Base-by-base conservation (phyloP, 2,888 invertebrate genomes). In the Argyresthia albistria region DNA sequence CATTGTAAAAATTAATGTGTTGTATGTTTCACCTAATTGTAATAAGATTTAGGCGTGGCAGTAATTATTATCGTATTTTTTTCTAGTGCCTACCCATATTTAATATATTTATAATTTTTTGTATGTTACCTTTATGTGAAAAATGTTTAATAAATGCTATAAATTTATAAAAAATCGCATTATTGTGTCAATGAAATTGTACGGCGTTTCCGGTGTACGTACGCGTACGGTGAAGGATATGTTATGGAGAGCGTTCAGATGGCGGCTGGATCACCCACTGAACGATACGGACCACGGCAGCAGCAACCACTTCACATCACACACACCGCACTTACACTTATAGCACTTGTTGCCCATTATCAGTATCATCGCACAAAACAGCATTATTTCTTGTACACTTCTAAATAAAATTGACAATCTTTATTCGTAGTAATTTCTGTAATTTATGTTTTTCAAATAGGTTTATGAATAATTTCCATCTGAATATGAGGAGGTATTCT, bases 81-180 rank as follows among this genome's bases (percentile, higher is more conserved):
- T 71, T 72, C 69, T 70, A 80, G 73, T 76, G 73, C 73, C 70
- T 80, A 78, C 76, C 73, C 78, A 74, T 81, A 78, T 76, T 77
- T 69, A 70, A 70, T 66, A 73, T 79, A 82, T 82, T 81, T 81
- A 83, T 83, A 65, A 78, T 66, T 71, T 68, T 73, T 78, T 84
- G 83, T 86, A 84, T 86, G 82, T 86, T 81, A 86, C 78, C 78
- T 83, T 73, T 80, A 81, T 83, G 84, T 86, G 74, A 81, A 83
- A 78, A 74, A 66, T 82, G 71, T 82, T 83, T 76, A 84, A 86
- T 86, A 86, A 84, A 86, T 66, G 81, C 82, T 81, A 79, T 81
- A 73, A 80, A 79, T 78, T 77, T 75, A 76, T 75, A 62, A 74
- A 73, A 70, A 74, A 79, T 83, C 76, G 83, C 83, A 80, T 86